A percentile compares a stretch with the other conserved stretches of the same genome.
These are phyloP conservation scores for Phacellophora camtschatica DNA, from an alignment of 30 jellyfish, hydroid and myxozoan genomes.

Conservation along the genomic window DNA sequence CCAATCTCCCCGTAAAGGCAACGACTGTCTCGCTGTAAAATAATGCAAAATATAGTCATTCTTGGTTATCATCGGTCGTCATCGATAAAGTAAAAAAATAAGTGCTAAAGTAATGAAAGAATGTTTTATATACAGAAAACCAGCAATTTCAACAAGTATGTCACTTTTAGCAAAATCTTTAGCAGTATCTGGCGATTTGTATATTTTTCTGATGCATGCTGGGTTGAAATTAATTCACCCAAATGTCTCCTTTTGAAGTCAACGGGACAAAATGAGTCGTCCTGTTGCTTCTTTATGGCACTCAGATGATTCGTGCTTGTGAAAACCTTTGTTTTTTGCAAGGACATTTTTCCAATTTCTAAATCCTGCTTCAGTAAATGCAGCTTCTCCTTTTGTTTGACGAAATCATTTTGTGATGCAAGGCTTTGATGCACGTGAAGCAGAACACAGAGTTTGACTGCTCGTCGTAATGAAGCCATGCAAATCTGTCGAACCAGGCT, in stretches of 20 bases:
- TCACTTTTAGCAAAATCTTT: too few species aligned
- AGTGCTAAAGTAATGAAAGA: too few species aligned
- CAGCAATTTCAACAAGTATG: too few species aligned
- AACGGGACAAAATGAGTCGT: background rate
- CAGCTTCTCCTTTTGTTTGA: slow-evolving; percentile 37
- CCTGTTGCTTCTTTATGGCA: slow-evolving; percentile 33
- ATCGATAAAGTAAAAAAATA: too few species aligned
- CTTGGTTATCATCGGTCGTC: too few species aligned
- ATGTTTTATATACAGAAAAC: too few species aligned
- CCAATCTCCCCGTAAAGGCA: slow-evolving; percentile 17
- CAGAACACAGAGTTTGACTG: slow-evolving; percentile 38
- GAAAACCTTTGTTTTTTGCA: background rate
- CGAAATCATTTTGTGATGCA: slow-evolving; percentile 58
- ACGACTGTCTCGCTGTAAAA: slow-evolving; percentile 9
- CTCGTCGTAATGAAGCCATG: slow-evolving; percentile 48
- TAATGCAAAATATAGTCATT: too few species aligned
- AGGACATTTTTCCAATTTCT: slow-evolving; percentile 31
- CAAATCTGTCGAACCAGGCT: background rate
- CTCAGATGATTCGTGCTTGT: slow-evolving; percentile 22
- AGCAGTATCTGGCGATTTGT: background rate
- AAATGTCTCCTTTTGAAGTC: background rate
- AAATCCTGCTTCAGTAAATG: slow-evolving; percentile 33
- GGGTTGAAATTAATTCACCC: slow-evolving; percentile 7
- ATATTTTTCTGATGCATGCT: background rate
- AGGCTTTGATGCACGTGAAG: slow-evolving; percentile 50